These are phyloP conservation scores for Sebastes kiyomatsui DNA, from an alignment of 2,797 vertebrate species.

Conservation along the genomic window DNA sequence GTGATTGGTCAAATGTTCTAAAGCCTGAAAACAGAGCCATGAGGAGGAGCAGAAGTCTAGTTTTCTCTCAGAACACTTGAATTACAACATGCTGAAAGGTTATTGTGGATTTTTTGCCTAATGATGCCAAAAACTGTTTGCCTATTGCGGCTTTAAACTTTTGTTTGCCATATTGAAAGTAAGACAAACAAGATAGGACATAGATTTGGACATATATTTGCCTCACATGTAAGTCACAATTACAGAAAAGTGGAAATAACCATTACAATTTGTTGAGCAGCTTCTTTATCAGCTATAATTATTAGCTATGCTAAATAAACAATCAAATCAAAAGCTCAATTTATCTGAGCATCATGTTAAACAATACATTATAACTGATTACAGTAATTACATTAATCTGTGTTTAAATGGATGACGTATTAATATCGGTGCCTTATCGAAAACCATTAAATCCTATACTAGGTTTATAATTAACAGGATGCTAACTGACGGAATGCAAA, in stretches of 20 bases:
- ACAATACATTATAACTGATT: slow-evolving; percentile 9
- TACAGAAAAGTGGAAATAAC: neutral
- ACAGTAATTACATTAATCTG: slow-evolving; percentile 31
- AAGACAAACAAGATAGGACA: no score
- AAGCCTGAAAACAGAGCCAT: no score
- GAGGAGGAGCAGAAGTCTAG: no score
- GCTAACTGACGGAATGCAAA: slow-evolving; percentile 48
- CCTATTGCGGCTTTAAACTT: no score
- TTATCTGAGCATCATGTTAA: neutral
- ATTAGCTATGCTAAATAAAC: slow-evolving; percentile 1
- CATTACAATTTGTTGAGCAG: neutral
- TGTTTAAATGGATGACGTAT: slow-evolving; percentile 28
- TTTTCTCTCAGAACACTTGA: no score
- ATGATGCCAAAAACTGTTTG: no score
- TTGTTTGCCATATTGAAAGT: no score
- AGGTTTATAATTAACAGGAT: slow-evolving; percentile 63
- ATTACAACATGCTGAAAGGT: no score
- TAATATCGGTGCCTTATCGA: slow-evolving; percentile 51
- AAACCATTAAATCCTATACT: slow-evolving; percentile 59
- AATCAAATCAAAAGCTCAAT: neutral
- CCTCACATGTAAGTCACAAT: neutral
- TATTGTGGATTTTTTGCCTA: no score
- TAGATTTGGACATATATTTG: neutral
- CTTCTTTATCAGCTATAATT: slow-evolving; percentile 1
- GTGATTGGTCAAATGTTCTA: no score